Evolutionary conservation across 2,113 vertebrate genomes (phyloP).

Genomic region (Elachura formosa): DNA sequence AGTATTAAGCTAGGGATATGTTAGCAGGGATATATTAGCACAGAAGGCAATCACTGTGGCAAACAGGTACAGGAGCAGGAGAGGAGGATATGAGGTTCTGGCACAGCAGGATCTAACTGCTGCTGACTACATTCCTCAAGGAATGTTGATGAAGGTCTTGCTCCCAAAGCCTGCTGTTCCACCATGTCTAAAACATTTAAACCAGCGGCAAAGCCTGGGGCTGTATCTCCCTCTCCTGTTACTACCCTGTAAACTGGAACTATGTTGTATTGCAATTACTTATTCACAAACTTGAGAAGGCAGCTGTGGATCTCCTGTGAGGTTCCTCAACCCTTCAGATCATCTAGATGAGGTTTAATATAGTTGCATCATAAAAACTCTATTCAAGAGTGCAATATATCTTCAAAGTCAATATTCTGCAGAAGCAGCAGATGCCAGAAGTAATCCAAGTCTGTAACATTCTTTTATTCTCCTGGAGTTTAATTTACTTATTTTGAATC

Average conservation of each 20-base stretch:
- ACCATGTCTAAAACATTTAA: not conserved
- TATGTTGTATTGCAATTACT: not conserved
- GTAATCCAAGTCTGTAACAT: not conserved
- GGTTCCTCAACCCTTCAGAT: not conserved
- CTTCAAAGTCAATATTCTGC: not conserved
- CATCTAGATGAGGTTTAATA: not conserved
- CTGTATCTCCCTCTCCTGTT: slow-evolving; percentile 34
- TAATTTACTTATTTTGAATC: not conserved
- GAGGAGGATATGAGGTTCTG: not conserved
- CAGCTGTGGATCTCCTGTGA: not conserved
- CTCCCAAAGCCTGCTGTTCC: not conserved
- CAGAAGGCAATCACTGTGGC: not conserved
- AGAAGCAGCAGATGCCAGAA: not conserved
- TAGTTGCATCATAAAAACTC: not conserved
- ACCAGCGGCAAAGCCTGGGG: not conserved
- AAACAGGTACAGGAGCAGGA: not conserved
- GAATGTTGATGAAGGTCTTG: not conserved
- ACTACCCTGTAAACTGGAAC: not conserved
- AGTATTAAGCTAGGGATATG: not conserved
- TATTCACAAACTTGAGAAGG: not conserved
- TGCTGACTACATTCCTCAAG: not conserved
- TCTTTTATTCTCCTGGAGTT: not conserved
- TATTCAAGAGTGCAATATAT: not conserved
- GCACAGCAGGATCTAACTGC: not conserved
- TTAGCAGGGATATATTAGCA: not conserved